A percentile compares a stretch with the other conserved stretches of the same genome.
Conservation (phyloP, 2,113 vertebrate genomes). For the Naja naja region DNA sequence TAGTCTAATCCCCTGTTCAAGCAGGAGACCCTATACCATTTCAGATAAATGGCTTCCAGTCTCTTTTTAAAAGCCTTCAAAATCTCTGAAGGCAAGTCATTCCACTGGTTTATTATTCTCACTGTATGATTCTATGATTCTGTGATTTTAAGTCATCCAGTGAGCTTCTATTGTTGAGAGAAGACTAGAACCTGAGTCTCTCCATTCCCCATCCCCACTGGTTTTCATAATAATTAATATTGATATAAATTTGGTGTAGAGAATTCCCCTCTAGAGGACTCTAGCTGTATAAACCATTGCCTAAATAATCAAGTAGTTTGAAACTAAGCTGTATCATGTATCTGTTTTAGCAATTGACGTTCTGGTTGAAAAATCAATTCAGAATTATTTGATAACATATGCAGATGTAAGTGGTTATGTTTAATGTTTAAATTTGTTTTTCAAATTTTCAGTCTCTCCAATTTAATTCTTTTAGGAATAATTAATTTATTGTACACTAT, state of each 20-base stretch:
- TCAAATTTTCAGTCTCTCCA: background rate
- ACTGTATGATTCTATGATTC: background rate
- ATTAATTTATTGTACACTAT: background rate
- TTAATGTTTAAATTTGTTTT: background rate
- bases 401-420: background rate
- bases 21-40: background rate
- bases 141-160: background rate
- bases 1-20: background rate
- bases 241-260: background rate
- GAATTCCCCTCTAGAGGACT: background rate
- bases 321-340: background rate
- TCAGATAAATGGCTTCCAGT: background rate
- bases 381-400: background rate
- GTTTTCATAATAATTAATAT: background rate
- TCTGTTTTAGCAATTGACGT: background rate
- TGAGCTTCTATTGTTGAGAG: background rate
- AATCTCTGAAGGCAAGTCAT: background rate
- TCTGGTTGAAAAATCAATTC: background rate
- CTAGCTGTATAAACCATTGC: background rate
- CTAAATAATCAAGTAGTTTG: background rate
- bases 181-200: background rate
- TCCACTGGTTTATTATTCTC: background rate
- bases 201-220: background rate
- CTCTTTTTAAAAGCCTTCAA: background rate
- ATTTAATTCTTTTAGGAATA: background rate